Base-by-base conservation (phyloP, 2,113 vertebrate species). In the Cephalopholis sonnerati region DNA sequence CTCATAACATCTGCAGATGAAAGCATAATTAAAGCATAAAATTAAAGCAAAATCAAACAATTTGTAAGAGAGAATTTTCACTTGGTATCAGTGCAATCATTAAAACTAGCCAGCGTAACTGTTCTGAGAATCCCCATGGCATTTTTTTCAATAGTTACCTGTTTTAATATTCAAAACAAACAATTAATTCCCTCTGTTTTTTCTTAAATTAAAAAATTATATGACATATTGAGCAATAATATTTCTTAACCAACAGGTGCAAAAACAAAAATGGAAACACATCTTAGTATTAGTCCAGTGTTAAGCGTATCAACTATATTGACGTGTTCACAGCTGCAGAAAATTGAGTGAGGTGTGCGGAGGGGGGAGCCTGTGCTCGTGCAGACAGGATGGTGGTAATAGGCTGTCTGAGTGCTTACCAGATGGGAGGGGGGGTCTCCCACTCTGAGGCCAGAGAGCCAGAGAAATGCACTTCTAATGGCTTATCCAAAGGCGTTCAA, bases 291-390 rank as follows among this genome's bases (percentile, higher is more conserved):
- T 88, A 87, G 82, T 78, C 88, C 54, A 63, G 79, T 86, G 76
- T 90, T 93, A 80, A 90, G 86, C 84, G n/a, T 83, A 87, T 94
- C 90, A 87, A 82, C 89, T 86, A 76, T 92, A 90, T 85, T 91
- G 85, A 82, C 90, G 85, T 92, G 93, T 89, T 92, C 94, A 93
- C 88, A 90, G 88, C 90, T 85, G 94, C 94, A 93, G 91, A 94
- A 95, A 94, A 94, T 95, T 93, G 91, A 94, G 86, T 82, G 82
- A 90, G 88, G 70, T 86, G 82, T 90, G 82, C 77, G 29, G 76
- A 76, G 81, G 55, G 87, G 71, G 32, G 71, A 53, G 77, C 39
- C 75, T 80, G 65, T 48, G 77, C 70, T 62, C 0, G 64, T 72
- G 73, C 67, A 79, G 82, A 85, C 89, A 75, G 87, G 70, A 68